Evolutionary conservation across 1,140 invertebrate genomes (phyloP).

Genomic region (Zaprionus tsacasi): DNA sequence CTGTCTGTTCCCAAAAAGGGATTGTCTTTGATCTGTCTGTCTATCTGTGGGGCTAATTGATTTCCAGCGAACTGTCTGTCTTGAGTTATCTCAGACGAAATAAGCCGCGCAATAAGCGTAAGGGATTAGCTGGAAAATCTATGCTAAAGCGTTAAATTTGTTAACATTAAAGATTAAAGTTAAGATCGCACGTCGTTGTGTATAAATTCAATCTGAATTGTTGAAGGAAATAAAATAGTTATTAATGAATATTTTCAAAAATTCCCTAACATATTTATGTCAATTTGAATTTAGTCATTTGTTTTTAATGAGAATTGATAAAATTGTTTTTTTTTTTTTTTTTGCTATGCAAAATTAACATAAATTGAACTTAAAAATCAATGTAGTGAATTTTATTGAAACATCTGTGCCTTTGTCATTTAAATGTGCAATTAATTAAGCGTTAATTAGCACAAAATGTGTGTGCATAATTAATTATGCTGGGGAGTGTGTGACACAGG

Average conservation of each 20-base stretch:
- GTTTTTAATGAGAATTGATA: background rate
- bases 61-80: conserved; percentile 25
- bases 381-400: conserved; percentile 51
- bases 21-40: conserved; percentile 57
- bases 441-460: conserved; percentile 74
- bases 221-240: background rate
- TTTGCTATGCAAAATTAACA: conserved; percentile 61
- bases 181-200: background rate
- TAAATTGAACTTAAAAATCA: conserved; percentile 75
- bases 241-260: too few relatives aligned
- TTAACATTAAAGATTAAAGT: background rate
- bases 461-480: conserved; percentile 68
- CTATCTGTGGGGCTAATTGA: conserved; percentile 55
- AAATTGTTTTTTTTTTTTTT: background rate
- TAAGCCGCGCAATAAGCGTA: background rate
- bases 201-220: background rate
- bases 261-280: background rate
- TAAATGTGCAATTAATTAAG: conserved; percentile 78
- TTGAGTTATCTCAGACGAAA: conserved; percentile 4
- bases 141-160: background rate
- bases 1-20: conserved; percentile 15
- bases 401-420: conserved; percentile 62
- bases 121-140: background rate
- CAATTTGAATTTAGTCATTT: background rate
- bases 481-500: conserved; percentile 34